phyloP scores from a whole-genome alignment of 2,888 invertebrate species.

The Diploptera punctata region DNA sequence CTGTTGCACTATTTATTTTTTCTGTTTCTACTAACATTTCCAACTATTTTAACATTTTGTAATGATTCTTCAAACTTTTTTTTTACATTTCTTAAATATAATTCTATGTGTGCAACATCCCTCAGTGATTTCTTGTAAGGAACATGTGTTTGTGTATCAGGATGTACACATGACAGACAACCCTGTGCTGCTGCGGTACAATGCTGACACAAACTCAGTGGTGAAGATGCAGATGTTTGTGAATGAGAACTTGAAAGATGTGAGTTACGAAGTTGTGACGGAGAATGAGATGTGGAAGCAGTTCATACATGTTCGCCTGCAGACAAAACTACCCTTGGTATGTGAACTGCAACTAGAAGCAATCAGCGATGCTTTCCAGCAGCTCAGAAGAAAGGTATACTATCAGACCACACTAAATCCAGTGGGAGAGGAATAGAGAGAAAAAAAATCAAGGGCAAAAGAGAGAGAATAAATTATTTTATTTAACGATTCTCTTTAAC shows the following conservation, averaged over 20 bases:
- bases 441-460: too few species aligned
- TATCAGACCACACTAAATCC: too few species aligned
- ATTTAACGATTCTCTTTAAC: too few species aligned
- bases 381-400: slow-evolving; percentile 71
- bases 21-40: too few species aligned
- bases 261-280: slow-evolving; percentile 67
- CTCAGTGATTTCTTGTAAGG: too few species aligned
- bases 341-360: slow-evolving; percentile 63
- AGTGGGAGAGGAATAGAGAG: too few species aligned
- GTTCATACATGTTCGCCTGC: slow-evolving; percentile 73
- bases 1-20: too few species aligned
- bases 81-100: too few species aligned
- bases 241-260: slow-evolving; percentile 73
- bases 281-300: slow-evolving; percentile 70
- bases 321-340: slow-evolving; percentile 68
- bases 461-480: too few species aligned
- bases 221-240: slow-evolving; percentile 72
- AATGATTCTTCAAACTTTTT: too few species aligned
- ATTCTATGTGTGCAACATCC: too few species aligned
- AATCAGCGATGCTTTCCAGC: slow-evolving; percentile 62
- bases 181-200: slow-evolving; percentile 69
- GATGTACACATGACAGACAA: slow-evolving; percentile 54
- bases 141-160: slow-evolving; percentile 32
- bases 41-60: too few species aligned
- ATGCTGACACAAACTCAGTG: slow-evolving; percentile 59